Evolutionary conservation across 2,888 invertebrate genomes (phyloP), one percentile per base, ranked within the genome.

Genomic region (Bombylius major): DNA sequence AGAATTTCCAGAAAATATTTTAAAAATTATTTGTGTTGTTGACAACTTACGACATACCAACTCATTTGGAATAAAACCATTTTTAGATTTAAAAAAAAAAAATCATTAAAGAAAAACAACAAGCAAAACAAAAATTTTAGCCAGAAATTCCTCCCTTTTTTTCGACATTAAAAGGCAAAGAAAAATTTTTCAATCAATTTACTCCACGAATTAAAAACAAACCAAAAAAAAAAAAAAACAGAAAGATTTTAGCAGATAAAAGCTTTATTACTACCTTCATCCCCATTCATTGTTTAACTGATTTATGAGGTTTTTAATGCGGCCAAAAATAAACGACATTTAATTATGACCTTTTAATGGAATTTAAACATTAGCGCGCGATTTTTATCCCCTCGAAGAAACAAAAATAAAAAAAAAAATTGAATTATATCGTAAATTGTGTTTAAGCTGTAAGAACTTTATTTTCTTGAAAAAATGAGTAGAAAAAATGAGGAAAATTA

Each of bases 321-420:
- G 69, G 64, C 69, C 63, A 68, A 69, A 59, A 70, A 67, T 69
- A 69, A 70, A 66, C 70, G 70, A 71, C 70, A 71, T 71, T 71
- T 71, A 71, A 71, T 71, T 71, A 71, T 65, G 69, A 64, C 65
- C 66, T 64, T 69, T 69, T 71, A 71, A 71, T 71, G 70, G 70
- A 67, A 71, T 70, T 70, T 68, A 66, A 65, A 64, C 70, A 71
- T 70, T 69, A 71, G 51, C 51, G 39, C 51, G 39, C 23, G 23
- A 50, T 51, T 50, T 50, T 32, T 32, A 31, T 36, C 39, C 46
- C 45, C 31, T 11, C 6, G 33, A 47, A 5, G 50, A 44, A 13
- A 34, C 11, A 39, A 39, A 39, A 39, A 39, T 9, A 11, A 42
- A 11, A 11, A 42, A 42, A 11, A 42, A 42, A 42, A 11, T 11